Evolutionary conservation across 2,797 vertebrate species (phyloP), one percentile per base, ranked within the genome.

Genomic region (Molossus molossus): DNA sequence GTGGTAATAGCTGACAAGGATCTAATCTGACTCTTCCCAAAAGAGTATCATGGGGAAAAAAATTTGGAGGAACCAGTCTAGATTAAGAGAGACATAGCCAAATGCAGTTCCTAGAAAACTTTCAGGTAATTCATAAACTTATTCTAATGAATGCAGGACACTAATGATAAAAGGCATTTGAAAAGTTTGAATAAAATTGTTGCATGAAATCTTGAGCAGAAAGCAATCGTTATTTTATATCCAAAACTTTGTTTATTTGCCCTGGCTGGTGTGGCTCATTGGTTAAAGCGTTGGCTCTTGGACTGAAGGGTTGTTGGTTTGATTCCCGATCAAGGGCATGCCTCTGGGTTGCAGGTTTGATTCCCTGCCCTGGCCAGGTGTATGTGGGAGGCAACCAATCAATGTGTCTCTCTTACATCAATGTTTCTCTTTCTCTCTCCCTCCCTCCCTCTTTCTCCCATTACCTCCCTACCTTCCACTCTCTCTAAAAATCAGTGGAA

Each of bases 181-280:
- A 91, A 82, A 37, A 62, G 33, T 65, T 80, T 87, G 65, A 94
- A 45, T 79, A 90, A 95, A 75, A 70, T 80, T 88, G 45, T 93
- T 60, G 64, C 40, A 50, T 89, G 48, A 88, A 80, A 91, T 89
- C 13, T 27, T n/a, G 53, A 96, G 48, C n/a, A 76, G 65, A 93
- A 87, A 92, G 27, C 55, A 80, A 57, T 25, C 69, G 20, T 75
- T 75, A 50, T 76, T 76, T 76, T 76, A 55, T 76, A n/a, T 76
- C 5, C 53, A 53, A 75, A 75, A 76, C 73, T 76, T 53, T 76
- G 73, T 29, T 76, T 76, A 33, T 45, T 45, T 45, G 40, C 40
- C 40, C 40, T 45, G 40, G 40, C 40, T 45, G 40, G 40, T 45
- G 40, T 45, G 40, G 40, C 5, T 45, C 40, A 45, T 45, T 45